phyloP scores from a whole-genome alignment of 2,888 invertebrate species.

The Orthonevra nobilis region DNA sequence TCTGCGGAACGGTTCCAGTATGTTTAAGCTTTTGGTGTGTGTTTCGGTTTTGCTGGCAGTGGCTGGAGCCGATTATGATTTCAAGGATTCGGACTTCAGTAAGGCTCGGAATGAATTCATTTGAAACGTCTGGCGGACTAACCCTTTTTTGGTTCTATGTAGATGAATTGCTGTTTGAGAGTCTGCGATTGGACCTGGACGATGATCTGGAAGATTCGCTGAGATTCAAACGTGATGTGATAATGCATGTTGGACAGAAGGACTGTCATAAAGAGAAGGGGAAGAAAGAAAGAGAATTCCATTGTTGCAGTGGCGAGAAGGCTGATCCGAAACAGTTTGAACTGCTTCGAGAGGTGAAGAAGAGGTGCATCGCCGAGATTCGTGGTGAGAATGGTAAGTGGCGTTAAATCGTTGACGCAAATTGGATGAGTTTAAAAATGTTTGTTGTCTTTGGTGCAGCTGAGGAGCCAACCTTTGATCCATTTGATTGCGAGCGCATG shows the following conservation, averaged over 20 bases:
- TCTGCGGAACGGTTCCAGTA: slow-evolving; percentile 34
- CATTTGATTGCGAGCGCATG: slow-evolving; percentile 72
- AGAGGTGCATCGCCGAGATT: slow-evolving; percentile 69
- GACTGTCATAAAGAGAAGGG: slow-evolving; percentile 58
- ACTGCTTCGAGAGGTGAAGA: slow-evolving; percentile 55
- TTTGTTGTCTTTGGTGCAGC: slow-evolving; percentile 20
- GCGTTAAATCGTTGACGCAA: background rate
- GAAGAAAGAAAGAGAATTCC: slow-evolving; percentile 53
- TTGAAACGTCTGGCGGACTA: too few species aligned
- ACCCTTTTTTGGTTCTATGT: background rate
- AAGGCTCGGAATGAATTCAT: slow-evolving; percentile 22
- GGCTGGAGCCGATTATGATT: slow-evolving; percentile 72
- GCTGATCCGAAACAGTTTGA: slow-evolving; percentile 65
- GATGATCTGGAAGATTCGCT: slow-evolving; percentile 43
- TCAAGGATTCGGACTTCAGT: slow-evolving; percentile 73
- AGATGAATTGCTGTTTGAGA: slow-evolving; percentile 73
- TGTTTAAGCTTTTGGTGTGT: slow-evolving; percentile 70
- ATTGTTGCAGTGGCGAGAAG: slow-evolving; percentile 72
- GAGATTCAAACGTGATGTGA: slow-evolving; percentile 66
- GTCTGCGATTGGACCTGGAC: slow-evolving; percentile 62
- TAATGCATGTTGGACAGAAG: slow-evolving; percentile 35
- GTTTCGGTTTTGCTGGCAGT: slow-evolving; percentile 45
- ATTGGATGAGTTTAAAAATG: background rate
- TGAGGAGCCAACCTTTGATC: slow-evolving; percentile 70
- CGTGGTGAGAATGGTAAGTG: slow-evolving; percentile 68